Percentiles rank a stretch among this genome's conserved stretches.
Conservation (phyloP, 2,888 invertebrate species). For the Lamellibrachia columna region DNA sequence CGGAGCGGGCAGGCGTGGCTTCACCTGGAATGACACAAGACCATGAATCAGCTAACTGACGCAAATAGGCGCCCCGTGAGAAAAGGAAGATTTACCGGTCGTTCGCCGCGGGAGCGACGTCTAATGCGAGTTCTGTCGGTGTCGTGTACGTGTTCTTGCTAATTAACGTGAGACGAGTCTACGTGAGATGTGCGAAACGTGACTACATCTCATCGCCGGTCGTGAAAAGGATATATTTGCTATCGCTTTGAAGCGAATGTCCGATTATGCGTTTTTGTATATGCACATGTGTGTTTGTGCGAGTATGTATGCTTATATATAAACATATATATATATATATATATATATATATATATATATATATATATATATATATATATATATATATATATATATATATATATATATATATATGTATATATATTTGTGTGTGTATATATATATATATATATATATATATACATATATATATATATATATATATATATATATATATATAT, state of each 20-base stretch:
- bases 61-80: not conserved
- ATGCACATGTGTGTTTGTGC: not conserved
- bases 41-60: not conserved
- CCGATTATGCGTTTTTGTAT: not conserved
- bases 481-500: not conserved
- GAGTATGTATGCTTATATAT: not conserved
- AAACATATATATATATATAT: not conserved
- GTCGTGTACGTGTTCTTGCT: not conserved
- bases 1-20: not conserved
- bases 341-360: too few species aligned
- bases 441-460: not conserved
- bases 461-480: not conserved
- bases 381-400: too few species aligned
- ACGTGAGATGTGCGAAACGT: not conserved
- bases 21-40: conserved; percentile 4
- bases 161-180: not conserved
- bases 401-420: not conserved
- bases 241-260: too few species aligned
- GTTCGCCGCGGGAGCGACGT: not conserved
- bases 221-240: not conserved
- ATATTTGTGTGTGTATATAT: not conserved
- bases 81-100: not conserved
- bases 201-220: not conserved
- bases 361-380: too few species aligned
- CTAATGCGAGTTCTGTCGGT: not conserved